A percentile compares a stretch with the other conserved stretches of the same genome.
Conservation (phyloP, 2,888 invertebrate genomes). For the Drosophila lacicola region DNA sequence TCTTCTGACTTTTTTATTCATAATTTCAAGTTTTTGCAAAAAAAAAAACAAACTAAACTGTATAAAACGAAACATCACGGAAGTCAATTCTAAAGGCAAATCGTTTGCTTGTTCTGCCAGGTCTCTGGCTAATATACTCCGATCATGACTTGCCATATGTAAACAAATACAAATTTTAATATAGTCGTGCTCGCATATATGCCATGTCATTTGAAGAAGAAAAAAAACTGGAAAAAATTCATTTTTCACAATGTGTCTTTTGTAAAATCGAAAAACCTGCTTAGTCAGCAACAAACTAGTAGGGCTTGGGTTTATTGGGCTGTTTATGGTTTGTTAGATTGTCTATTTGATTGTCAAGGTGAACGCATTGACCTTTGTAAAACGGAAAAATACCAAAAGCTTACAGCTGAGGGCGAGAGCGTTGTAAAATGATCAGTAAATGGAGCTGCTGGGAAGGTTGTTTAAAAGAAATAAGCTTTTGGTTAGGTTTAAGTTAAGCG, state of each 20-base stretch:
- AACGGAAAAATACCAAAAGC: conserved; percentile 43
- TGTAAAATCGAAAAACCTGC: conserved; percentile 56
- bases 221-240: conserved; percentile 24
- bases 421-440: background rate
- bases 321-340: conserved; percentile 27
- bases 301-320: conserved; percentile 51
- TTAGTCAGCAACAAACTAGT: conserved; percentile 61
- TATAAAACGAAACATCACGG: conserved; percentile 31
- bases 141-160: conserved; percentile 53
- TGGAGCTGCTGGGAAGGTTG: background rate
- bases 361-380: conserved; percentile 69
- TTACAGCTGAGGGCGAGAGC: background rate
- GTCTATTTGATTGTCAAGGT: conserved; percentile 75
- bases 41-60: conserved; percentile 1
- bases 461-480: background rate
- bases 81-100: conserved; percentile 26
- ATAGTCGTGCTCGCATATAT: conserved; percentile 23
- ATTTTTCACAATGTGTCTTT: conserved; percentile 41
- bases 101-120: conserved; percentile 26
- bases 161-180: conserved; percentile 32
- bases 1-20: conserved; percentile 11
- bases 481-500: background rate
- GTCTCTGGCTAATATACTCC: conserved; percentile 46
- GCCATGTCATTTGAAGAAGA: conserved; percentile 46
- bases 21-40: conserved; percentile 24